Evolutionary conservation across 2,888 invertebrate genomes (phyloP).

Genomic region (Diabrotica balteata): DNA sequence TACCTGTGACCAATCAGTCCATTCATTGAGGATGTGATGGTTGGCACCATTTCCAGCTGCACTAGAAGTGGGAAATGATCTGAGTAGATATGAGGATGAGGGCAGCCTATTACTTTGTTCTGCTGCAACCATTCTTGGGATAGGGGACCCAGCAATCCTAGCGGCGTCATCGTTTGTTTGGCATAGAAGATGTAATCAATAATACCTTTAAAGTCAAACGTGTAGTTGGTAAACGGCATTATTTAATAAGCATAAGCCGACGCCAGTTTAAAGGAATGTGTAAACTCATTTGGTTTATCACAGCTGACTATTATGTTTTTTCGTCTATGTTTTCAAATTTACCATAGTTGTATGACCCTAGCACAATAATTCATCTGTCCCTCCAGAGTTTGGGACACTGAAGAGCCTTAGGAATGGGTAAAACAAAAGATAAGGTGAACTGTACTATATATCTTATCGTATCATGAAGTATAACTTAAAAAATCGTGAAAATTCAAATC

Average conservation of each 20-base stretch:
- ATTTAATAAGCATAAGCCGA: slow-evolving; percentile 95
- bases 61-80: slow-evolving; percentile 93
- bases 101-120: slow-evolving; percentile 97
- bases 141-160: slow-evolving; percentile 93
- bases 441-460: no score
- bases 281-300: slow-evolving; percentile 86
- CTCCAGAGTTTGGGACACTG: no score
- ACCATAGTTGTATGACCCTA: no score
- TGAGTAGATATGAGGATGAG: slow-evolving; percentile 96
- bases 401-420: no score
- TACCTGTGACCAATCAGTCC: slow-evolving; percentile 87
- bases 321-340: no score
- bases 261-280: slow-evolving; percentile 94
- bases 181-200: slow-evolving; percentile 99
- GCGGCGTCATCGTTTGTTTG: slow-evolving; percentile 91
- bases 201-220: slow-evolving; percentile 99
- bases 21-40: slow-evolving; percentile 75
- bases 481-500: no score
- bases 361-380: no score
- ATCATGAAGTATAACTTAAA: no score
- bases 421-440: no score
- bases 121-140: slow-evolving; percentile 93
- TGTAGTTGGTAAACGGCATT: slow-evolving; percentile 98
- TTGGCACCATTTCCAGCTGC: slow-evolving; percentile 88
- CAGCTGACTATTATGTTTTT: slow-evolving; percentile 71